A percentile compares a stretch with the other conserved stretches of the same genome.
phyloP scores from a whole-genome alignment of 2,888 invertebrate species.

The Strigamia maritima region DNA sequence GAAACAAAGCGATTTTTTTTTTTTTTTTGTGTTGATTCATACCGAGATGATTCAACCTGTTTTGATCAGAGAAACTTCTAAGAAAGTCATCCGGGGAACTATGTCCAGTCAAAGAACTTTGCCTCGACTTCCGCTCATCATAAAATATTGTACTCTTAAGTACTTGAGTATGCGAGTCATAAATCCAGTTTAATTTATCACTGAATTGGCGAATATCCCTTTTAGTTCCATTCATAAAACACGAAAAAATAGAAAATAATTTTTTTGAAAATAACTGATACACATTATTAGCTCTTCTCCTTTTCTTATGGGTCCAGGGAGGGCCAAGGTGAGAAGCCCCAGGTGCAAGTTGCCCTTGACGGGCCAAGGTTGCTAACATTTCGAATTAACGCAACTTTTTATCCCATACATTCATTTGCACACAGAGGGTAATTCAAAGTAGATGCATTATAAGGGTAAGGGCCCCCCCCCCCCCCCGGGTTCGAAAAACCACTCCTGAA shows the following conservation, averaged over 20 bases:
- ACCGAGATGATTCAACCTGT: constrained; percentile 3
- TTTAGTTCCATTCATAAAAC: too few species aligned
- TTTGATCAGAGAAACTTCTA: background rate
- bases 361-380: constrained; percentile 21
- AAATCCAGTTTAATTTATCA: constrained; percentile 11
- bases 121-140: constrained; percentile 18
- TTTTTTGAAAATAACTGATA: background rate
- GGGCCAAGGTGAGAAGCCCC: constrained; percentile 31
- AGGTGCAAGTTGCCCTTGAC: constrained; percentile 26
- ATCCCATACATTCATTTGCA: constrained; percentile 27
- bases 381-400: background rate
- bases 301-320: constrained; percentile 1
- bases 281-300: constrained; percentile 6
- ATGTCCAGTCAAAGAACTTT: constrained; percentile 30
- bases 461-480: too few species aligned
- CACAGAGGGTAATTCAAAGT: background rate
- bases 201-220: background rate
- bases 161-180: background rate
- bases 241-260: background rate
- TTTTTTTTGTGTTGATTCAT: constrained; percentile 20
- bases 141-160: background rate
- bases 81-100: constrained; percentile 25
- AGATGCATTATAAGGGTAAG: background rate
- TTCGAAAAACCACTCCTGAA: background rate
- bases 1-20: background rate